Base-by-base conservation (phyloP, 2,113 vertebrate genomes). In the Proterorhinus semilunaris region DNA sequence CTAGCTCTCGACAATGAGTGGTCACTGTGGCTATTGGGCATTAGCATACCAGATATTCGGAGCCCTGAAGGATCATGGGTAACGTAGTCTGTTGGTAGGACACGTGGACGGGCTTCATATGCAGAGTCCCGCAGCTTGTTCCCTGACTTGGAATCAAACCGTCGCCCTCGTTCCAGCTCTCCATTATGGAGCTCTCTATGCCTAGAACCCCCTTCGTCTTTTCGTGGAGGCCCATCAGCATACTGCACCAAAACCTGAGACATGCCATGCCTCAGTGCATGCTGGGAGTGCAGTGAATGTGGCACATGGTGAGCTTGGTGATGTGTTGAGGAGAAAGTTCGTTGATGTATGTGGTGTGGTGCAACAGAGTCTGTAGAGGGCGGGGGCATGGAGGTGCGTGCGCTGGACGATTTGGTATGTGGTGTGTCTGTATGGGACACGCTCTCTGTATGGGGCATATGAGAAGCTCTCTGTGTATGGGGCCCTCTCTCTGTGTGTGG, bases 231-330 rank as follows among this genome's bases (percentile, higher is more conserved):
- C 63, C 93, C 85, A 62, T 98, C 96, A 0, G 89, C 65, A 84
- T 97, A 98, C 65, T 96, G 96, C 81, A 98, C 91, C 65, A 98
- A 89, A 69, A 98, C 92, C 77, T 96, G 96, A 67, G 96, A 93
- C 57, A 94, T 87, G 65, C 95, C 92, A 58, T 95, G 94, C 17
- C 95, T 92, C 71, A 97, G 87, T 0, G 91, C 83, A 75, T 97
- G 95, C 78, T 96, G 97, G 13, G 93, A 88, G 84, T 96, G 95
- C 76, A 96, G 82, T 82, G 96, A 94, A 59, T 94, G 91, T 0
- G 74, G 71, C 7, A 74, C 48, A 45, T 72, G 95, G 93, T 89
- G 95, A 81, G 79, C 83, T 15, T 83, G 88, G 81, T 89, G 82
- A 51, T 96, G 94, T 63, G 93, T 92, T 12, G 96, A 96, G 10